A percentile compares a stretch with the other conserved stretches of the same genome.
Evolutionary conservation across 2,888 invertebrate genomes (phyloP).

Genomic region (Esperia sulphurella): DNA sequence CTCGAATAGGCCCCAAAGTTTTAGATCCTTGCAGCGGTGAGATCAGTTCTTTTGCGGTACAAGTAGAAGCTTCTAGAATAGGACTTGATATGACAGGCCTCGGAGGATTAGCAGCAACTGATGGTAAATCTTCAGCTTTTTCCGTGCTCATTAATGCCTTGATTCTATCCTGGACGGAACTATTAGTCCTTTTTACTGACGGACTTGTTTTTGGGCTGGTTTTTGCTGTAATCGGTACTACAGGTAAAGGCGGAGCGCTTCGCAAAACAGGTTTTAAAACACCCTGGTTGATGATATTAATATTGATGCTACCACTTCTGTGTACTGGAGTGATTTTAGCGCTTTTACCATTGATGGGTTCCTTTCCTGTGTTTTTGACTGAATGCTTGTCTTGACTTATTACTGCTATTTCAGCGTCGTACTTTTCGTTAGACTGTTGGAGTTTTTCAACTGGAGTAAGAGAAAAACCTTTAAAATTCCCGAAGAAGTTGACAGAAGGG

Average conservation of each 20-base stretch:
- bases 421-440: slow-evolving; percentile 35
- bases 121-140: slow-evolving; percentile 55
- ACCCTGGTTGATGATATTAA: slow-evolving; percentile 51
- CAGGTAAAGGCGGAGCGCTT: slow-evolving; percentile 82
- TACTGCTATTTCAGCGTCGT: slow-evolving; percentile 22
- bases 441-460: slow-evolving; percentile 82
- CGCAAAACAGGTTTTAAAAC: slow-evolving; percentile 70
- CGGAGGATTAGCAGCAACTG: slow-evolving; percentile 77
- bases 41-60: slow-evolving; percentile 86
- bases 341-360: slow-evolving; percentile 50
- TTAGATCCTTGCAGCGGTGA: slow-evolving; percentile 81
- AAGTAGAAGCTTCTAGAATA: slow-evolving; percentile 89
- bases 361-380: slow-evolving; percentile 21
- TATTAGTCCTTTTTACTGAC: slow-evolving; percentile 59
- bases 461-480: slow-evolving; percentile 92
- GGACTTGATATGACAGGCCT: slow-evolving; percentile 90
- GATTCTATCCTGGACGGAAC: slow-evolving; percentile 63
- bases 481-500: slow-evolving; percentile 84
- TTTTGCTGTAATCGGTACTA: slow-evolving; percentile 63
- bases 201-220: slow-evolving; percentile 58
- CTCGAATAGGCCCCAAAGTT: slow-evolving; percentile 79
- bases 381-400: slow-evolving; percentile 11
- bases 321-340: slow-evolving; percentile 78
- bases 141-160: slow-evolving; percentile 64
- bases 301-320: slow-evolving; percentile 60